Evolutionary conservation across 2,113 vertebrate species (phyloP), one percentile per base, ranked within the genome.

Genomic region (Dasyornis broadbenti): DNA sequence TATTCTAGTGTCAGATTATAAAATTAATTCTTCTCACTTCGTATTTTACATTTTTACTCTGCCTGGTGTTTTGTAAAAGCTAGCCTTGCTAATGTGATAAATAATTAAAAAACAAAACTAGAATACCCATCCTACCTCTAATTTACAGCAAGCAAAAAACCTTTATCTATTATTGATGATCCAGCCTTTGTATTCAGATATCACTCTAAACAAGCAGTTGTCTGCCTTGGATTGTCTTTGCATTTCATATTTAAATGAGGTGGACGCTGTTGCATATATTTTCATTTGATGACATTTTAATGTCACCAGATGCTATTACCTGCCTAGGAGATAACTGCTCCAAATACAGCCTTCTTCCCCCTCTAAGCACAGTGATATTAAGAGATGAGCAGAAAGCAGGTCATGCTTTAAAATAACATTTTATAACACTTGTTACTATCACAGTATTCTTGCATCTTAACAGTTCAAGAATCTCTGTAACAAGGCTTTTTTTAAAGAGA

Each of bases 131-230:
- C 59, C 28, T 3, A 94, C 82, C 53, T 80, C 94, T 92, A 86
- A 89, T 91, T 96, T 96, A 84, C 96, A 76, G 39, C 59, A 84
- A 77, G 57, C 40, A 87, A 91, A 92, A 88, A 33, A 10, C 27
- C 63, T 91, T 95, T 96, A 94, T 97, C 89, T 96, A 96, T 96
- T 96, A 96, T 88, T 97, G 94, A 96, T 94, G 86, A 95, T 70
- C 50, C 94, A 92, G 81, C 53, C 69, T 95, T 93, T 96, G 85
- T 93, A 96, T 86, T 92, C 95, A 87, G 82, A 92, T 89, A 95
- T 86, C 95, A 77, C 54, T 94, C 66, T 73, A 90, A 92, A 92
- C 86, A 96, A 94, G 84, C 82, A 91, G 28, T 90, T 69, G 79
- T 92, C 70, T 92, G 94, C 75, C 73, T 82, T 86, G 76, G 83